Base-by-base conservation (phyloP, 2,888 invertebrate genomes). In the Lasioglossum leucozonium region DNA sequence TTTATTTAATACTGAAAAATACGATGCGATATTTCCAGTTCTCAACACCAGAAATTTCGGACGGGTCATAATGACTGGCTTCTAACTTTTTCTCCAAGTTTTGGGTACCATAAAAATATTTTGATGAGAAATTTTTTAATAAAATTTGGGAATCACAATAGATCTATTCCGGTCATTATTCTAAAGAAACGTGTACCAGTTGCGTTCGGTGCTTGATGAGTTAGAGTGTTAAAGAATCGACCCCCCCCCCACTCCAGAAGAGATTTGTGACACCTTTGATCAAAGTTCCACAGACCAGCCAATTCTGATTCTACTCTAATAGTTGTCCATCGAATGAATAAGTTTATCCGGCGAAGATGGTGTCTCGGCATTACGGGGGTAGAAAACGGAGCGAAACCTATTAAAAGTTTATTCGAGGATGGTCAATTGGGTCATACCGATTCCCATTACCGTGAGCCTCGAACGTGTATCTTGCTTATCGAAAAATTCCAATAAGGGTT, bases 381-480 rank as follows among this genome's bases (percentile, higher is more conserved):
- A 18, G 5, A 51, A 42, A 75, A 16, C 34, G 40, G 40, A 13
- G 22, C 69, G n/a, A 40, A 69, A 69, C 69, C 69, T 40, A 69
- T 69, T 69, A 69, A 69, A 69, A 69, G 69, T 69, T 69, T 69
- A 69, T 69, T 69, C 69, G 69, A 69, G 40, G 69, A 6, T 69
- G n/a, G 69, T 40, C 69, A 69, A 69, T 69, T 69, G 69, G 69
- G 69, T 69, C 69, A 40, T 69, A 37, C 69, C 69, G 37, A 69
- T 69, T 69, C 40, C 13, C 69, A 69, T 69, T 69, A 40, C 40
- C 40, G 69, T 5, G 40, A 40, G 69, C 37, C 69, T 40, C n/a
- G n/a, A 69, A n/a, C 69, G 69, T 69, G 69, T 69, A 69, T 69
- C 69, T 37, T 40, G 40, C 69, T 76, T 76, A 76, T 65, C 65